A percentile compares a stretch with the other conserved stretches of the same genome.
Conservation (phyloP, 2,888 invertebrate species). For the Trachelus stipa region DNA sequence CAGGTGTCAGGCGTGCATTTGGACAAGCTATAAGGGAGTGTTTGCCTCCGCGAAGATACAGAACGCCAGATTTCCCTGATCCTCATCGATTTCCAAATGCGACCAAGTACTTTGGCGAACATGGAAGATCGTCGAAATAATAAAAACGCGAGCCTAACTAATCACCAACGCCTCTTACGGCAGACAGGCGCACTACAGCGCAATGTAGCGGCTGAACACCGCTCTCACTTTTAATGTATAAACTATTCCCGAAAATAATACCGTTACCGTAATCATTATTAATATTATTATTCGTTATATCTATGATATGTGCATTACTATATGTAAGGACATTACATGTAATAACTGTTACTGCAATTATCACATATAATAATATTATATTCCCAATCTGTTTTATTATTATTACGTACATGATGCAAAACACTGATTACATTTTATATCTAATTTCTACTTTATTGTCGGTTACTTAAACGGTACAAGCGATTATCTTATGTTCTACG, state of each 20-base stretch:
- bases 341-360: constrained; percentile 14
- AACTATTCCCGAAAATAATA: background rate
- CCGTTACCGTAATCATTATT: constrained; percentile 5
- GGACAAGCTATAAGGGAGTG: constrained; percentile 63
- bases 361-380: constrained; percentile 18
- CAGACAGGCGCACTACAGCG: no score
- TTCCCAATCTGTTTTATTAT: background rate
- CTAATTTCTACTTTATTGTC: no score
- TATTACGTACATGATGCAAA: background rate
- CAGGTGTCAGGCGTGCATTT: constrained; percentile 59
- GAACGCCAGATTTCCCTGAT: constrained; percentile 63
- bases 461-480: no score
- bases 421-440: no score
- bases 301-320: constrained; percentile 1
- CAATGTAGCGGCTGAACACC: no score
- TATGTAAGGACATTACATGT: constrained; percentile 8
- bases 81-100: constrained; percentile 67
- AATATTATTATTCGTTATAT: background rate
- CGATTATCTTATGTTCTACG: no score
- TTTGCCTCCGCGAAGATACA: constrained; percentile 53
- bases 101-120: constrained; percentile 63
- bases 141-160: constrained; percentile 24
- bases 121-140: constrained; percentile 51
- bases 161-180: no score
- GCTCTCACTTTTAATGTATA: background rate